Conservation (phyloP, 1,140 invertebrate genomes). For the Aphaenogaster rudis region DNA sequence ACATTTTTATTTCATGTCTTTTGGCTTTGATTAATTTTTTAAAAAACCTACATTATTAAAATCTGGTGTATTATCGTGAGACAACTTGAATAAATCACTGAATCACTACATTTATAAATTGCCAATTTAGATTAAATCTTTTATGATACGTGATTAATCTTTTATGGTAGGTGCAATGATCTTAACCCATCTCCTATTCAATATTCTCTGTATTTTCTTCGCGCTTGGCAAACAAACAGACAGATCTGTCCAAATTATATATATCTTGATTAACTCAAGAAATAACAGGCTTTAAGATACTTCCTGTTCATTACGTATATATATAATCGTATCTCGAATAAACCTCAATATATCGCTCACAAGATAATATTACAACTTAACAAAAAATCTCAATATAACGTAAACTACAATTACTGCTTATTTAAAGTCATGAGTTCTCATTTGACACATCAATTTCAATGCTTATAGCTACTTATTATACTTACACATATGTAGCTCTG, state of each 20-base stretch:
- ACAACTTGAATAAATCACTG: background rate
- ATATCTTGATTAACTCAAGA: constrained; percentile 12
- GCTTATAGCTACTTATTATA: background rate
- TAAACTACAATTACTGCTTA: background rate
- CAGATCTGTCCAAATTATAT: constrained; percentile 27
- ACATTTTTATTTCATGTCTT: background rate
- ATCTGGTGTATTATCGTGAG: background rate
- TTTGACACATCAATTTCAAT: background rate
- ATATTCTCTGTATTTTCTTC: constrained; percentile 19
- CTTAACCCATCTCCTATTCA: background rate
- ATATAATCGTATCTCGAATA: constrained; percentile 4
- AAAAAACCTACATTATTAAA: background rate
- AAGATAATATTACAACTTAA: background rate
- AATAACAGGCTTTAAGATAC: background rate
- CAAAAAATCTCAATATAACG: background rate
- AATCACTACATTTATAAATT: constrained; percentile 18
- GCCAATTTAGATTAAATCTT: background rate
- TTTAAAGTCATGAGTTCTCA: background rate
- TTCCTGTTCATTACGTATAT: background rate
- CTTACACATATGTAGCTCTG: background rate
- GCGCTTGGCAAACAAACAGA: constrained; percentile 22
- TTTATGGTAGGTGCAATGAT: background rate
- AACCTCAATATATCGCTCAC: background rate
- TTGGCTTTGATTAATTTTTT: background rate
- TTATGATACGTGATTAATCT: background rate